Base-by-base conservation (phyloP, 2,113 vertebrate genomes). In the Paradisaea rubra region DNA sequence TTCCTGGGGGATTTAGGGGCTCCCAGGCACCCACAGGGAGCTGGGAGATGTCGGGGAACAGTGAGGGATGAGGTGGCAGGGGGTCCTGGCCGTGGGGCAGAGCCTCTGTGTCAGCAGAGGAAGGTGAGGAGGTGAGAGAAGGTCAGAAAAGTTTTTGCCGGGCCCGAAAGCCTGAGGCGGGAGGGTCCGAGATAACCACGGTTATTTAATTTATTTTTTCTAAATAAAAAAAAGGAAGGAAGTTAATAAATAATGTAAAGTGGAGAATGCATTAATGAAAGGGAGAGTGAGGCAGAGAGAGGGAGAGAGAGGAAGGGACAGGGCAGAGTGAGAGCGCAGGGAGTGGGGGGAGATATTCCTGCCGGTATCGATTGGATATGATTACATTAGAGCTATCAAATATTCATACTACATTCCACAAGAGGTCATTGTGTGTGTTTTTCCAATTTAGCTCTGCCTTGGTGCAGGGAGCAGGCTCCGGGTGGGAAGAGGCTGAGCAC, bases 161-260 rank as follows among this genome's bases (percentile, higher is more conserved):
- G 74, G 70, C 27, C 76, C 11, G 7, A 81, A 86, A 87, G 57
- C 18, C 92, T 89, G 79, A 61, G 85, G 53, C 72, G 19, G 89
- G 85, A 88, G 91, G 35, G 73, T 45, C 91, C 11, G 10, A 93
- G 93, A 60, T 96, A 89, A 94, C 93, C 95, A 83, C 91, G 56
- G 89, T 96, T 97, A 96, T 97, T 95, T 97, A 96, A 96, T 95
- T 96, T 95, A 90, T 94, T 97, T 97, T 96, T 97, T 94, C 81
- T 91, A 95, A 95, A 95, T 88, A 84, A 96, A 93, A 95, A 83
- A 96, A 93, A 68, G 95, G 95, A 95, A 97, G 97, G 96, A 97
- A 97, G 97, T 97, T 97, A 94, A 97, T 97, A 97, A 97, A 97
- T 97, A 97, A 97, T 97, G 95, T 97, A 97, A 82, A 94, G 81